These are phyloP conservation scores for Gadus chalcogrammus DNA, from an alignment of 2,113 vertebrate species.

Conservation along the genomic window DNA sequence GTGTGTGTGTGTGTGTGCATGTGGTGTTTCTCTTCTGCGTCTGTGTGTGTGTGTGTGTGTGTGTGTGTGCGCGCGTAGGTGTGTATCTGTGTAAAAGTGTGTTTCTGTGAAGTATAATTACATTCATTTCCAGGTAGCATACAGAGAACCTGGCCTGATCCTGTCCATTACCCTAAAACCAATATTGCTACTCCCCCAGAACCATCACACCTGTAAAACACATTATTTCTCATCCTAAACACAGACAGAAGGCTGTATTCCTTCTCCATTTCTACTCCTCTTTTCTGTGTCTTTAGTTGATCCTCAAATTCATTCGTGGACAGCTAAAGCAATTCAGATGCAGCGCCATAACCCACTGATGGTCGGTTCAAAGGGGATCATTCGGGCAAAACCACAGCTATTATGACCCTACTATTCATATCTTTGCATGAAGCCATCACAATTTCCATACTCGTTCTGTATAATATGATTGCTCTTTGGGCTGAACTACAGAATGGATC, in stretches of 20 bases:
- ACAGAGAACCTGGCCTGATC: constrained; percentile 6
- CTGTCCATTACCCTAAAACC: constrained; percentile 39
- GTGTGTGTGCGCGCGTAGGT: neutral
- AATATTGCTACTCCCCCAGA: constrained; percentile 40
- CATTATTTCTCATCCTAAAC: constrained; percentile 63
- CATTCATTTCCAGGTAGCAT: constrained; percentile 65
- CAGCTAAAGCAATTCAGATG: constrained; percentile 64
- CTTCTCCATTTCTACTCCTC: constrained; percentile 16
- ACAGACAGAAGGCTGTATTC: constrained; percentile 50
- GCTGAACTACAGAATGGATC: constrained; percentile 63
- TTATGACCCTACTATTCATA: constrained; percentile 69
- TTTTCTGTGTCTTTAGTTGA: constrained; percentile 1
- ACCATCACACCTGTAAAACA: constrained; percentile 66
- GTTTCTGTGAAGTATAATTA: constrained; percentile 28
- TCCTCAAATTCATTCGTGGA: constrained; percentile 61
- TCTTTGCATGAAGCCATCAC: constrained; percentile 66
- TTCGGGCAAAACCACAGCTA: constrained; percentile 68
- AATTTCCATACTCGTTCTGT: constrained; percentile 67
- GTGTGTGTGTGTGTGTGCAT: constrained; percentile 9
- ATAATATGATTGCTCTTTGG: constrained; percentile 62
- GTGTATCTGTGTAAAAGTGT: constrained; percentile 15
- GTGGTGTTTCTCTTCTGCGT: constrained; percentile 8
- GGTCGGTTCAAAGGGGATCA: constrained; percentile 65
- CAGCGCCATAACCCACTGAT: constrained; percentile 65
- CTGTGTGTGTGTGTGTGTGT: no score